Percentiles rank a stretch among this genome's conserved stretches.
phyloP scores from a whole-genome alignment of 2,113 vertebrate genomes.

The Axis porcinus region DNA sequence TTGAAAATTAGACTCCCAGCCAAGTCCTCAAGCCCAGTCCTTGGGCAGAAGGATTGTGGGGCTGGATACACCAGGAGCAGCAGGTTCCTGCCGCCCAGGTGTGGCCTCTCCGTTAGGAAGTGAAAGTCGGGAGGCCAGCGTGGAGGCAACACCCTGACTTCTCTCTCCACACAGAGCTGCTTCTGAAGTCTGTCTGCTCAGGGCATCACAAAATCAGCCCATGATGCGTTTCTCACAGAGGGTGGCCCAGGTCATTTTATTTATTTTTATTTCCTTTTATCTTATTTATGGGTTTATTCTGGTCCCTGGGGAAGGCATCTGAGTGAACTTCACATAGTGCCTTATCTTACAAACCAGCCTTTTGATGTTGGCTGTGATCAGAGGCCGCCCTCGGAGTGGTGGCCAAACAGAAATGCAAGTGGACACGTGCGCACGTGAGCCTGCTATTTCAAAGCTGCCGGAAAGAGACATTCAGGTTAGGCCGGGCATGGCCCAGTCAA shows the following conservation, averaged over 20 bases:
- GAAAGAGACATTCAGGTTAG: constrained; percentile 89
- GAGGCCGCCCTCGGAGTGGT: constrained; percentile 89
- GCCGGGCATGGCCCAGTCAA: constrained; percentile 85
- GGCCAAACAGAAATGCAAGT: constrained; percentile 91
- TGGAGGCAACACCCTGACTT: background rate
- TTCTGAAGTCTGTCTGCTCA: constrained; percentile 1
- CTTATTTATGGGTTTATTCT: constrained; percentile 95
- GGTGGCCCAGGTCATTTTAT: constrained; percentile 40
- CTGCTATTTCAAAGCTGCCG: constrained; percentile 90
- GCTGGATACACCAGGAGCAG: background rate
- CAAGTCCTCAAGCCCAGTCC: background rate
- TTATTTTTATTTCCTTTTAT: constrained; percentile 86
- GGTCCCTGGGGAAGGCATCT: constrained; percentile 91
- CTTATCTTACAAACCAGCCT: constrained; percentile 95
- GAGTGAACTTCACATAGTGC: constrained; percentile 94
- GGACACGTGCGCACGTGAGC: constrained; percentile 85
- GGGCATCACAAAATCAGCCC: constrained; percentile 55
- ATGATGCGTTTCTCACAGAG: constrained; percentile 72
- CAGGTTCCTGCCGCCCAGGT: background rate
- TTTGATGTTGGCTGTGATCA: constrained; percentile 94
- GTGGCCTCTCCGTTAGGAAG: background rate
- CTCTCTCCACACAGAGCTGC: background rate
- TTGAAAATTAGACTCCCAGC: background rate
- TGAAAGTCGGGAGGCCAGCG: accelerated
- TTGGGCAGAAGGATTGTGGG: background rate